These are phyloP conservation scores for Perithous albicinctus DNA, from an alignment of 2,888 invertebrate species.

Conservation along the genomic window DNA sequence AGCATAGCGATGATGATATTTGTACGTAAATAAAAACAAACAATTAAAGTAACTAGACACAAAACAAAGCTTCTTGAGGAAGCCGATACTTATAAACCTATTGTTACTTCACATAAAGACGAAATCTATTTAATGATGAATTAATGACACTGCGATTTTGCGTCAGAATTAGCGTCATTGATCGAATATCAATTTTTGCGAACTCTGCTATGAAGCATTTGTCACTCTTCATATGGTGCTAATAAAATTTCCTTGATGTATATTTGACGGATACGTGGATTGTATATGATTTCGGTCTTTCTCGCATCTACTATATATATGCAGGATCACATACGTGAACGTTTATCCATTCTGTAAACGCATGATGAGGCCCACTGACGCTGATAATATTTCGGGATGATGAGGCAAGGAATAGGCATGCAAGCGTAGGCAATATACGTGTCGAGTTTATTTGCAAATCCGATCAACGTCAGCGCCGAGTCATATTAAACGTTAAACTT, in stretches of 20 bases:
- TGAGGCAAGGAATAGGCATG: not conserved
- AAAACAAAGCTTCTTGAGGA: too few relatives aligned
- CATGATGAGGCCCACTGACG: not conserved
- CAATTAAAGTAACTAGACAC: too few relatives aligned
- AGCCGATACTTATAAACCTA: too few relatives aligned
- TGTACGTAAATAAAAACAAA: too few relatives aligned
- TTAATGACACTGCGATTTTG: too few relatives aligned
- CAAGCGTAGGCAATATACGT: conserved; percentile 8
- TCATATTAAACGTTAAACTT: conserved; percentile 24
- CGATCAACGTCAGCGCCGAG: conserved; percentile 55
- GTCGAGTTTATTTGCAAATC: conserved; percentile 52
- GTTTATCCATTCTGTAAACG: conserved; percentile 28
- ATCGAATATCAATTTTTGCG: too few relatives aligned
- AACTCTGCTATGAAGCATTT: not conserved
- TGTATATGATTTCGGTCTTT: not conserved
- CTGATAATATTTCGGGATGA: conserved; percentile 15
- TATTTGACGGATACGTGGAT: not conserved
- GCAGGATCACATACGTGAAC: not conserved
- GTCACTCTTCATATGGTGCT: not conserved
- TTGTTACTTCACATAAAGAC: too few relatives aligned
- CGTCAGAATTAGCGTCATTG: too few relatives aligned
- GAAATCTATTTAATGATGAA: too few relatives aligned
- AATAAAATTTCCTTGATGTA: not conserved
- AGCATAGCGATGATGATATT: too few relatives aligned
- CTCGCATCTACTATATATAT: not conserved